Evolutionary conservation across 2,113 vertebrate species (phyloP).

Genomic region (Tragelaphus strepsiceros): DNA sequence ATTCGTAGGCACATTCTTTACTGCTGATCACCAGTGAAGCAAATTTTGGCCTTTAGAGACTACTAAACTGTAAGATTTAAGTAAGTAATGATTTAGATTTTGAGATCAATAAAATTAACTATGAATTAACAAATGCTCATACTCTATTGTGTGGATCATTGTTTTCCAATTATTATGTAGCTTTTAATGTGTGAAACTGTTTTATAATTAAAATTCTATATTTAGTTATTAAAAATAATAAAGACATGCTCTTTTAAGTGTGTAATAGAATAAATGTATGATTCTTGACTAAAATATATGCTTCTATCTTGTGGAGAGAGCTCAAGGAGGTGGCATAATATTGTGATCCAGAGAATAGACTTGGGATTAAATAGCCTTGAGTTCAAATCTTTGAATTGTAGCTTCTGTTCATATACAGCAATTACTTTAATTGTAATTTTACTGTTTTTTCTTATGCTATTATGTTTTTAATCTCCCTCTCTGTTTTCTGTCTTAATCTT

Average conservation of each 20-base stretch:
- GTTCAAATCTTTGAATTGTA: background rate
- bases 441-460: background rate
- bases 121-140: constrained; percentile 36
- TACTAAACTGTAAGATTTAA: constrained; percentile 30
- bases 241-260: background rate
- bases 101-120: constrained; percentile 50
- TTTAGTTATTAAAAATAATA: constrained; percentile 38
- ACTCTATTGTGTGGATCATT: background rate
- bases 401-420: background rate
- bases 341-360: background rate
- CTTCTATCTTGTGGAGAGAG: background rate
- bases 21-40: background rate
- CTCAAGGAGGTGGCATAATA: background rate
- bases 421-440: background rate
- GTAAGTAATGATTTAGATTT: constrained; percentile 47
- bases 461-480: background rate
- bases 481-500: background rate
- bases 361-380: background rate
- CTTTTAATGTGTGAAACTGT: constrained; percentile 22
- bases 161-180: constrained; percentile 12
- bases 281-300: background rate
- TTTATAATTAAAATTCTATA: constrained; percentile 54
- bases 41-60: background rate
- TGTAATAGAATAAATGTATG: background rate
- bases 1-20: background rate